Evolutionary conservation across 2,797 vertebrate species (phyloP), one percentile per base, ranked within the genome.

Genomic region (Coregonus suidteri): DNA sequence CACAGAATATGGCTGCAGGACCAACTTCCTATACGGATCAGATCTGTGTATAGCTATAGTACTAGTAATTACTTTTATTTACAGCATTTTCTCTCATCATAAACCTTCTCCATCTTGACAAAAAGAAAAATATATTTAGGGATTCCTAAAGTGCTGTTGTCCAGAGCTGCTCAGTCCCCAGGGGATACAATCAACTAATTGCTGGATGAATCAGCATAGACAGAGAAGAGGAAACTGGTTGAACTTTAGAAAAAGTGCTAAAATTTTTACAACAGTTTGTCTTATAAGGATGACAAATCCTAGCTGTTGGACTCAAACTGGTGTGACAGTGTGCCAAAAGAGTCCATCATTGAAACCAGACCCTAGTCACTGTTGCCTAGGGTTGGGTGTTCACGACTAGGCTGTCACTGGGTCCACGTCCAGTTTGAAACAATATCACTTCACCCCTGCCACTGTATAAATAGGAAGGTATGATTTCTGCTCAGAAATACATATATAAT

Each of bases 391-490:
- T 13, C 41, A 84, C 25, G 25, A 25, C 25, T 25, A 25, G 25
- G 25, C 25, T 25, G 25, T 25, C 25, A 25, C 25, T 25, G 25
- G 25, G 25, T 25, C 25, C 25, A 25, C 85, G 83, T 88, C 83
- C 85, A 82, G 93, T 88, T 85, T 87, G 91, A 91, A 89, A 86
- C 89, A 87, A 88, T 93, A 95, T 96, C 94, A 84, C 91, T 84
- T 95, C 94, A 92, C 95, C 89, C 87, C 75, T 62, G 6, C 35
- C 76, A 34, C 31, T 14, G 93, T 93, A 93, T 91, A 94, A 94
- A 95, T 93, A 92, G 93, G 93, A 47, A 47, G 92, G 68, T 92
- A 91, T 90, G 81, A 89, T 93, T 95, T 96, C 95, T 92, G 93
- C 93, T 92, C 80, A 81, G 90, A 93, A 93, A 91, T 47, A 3